A percentile compares a stretch with the other conserved stretches of the same genome.
These are phyloP conservation scores for Sussaba pulchella DNA, from an alignment of 2,888 invertebrate species.

Conservation along the genomic window DNA sequence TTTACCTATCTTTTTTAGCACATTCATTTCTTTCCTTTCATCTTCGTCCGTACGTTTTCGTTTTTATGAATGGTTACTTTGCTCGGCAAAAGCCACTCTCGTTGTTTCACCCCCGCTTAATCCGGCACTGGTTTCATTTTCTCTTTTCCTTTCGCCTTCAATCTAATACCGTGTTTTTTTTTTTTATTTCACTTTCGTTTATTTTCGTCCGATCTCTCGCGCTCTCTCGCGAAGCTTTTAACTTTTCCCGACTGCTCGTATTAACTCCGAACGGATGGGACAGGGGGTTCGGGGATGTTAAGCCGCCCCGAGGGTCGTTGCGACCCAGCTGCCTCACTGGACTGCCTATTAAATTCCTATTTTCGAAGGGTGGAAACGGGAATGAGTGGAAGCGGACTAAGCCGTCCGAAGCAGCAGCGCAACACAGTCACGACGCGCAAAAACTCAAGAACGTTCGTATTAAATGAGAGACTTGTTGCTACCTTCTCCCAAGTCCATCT, in stretches of 20 bases:
- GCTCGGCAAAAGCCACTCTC: slow-evolving; percentile 25
- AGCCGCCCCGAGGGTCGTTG: slow-evolving; percentile 32
- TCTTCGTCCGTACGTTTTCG: slow-evolving; percentile 10
- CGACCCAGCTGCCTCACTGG: slow-evolving; percentile 29
- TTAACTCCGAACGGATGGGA: slow-evolving; percentile 24
- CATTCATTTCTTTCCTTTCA: slow-evolving; percentile 8
- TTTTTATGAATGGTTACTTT: slow-evolving; percentile 46
- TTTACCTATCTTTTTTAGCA: not conserved
- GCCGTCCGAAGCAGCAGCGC: slow-evolving; percentile 37
- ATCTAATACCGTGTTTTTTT: slow-evolving; percentile 27
- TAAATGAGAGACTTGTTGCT: slow-evolving; percentile 71
- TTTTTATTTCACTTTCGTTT: slow-evolving; percentile 39
- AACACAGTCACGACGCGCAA: slow-evolving; percentile 31
- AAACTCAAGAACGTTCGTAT: slow-evolving; percentile 54
- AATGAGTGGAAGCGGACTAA: slow-evolving; percentile 9
- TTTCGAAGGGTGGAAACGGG: slow-evolving; percentile 52
- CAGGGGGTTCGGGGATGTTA: not conserved
- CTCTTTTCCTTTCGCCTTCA: slow-evolving; percentile 7
- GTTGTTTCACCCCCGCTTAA: slow-evolving; percentile 50
- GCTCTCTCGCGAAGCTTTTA: slow-evolving; percentile 50
- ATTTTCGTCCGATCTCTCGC: slow-evolving; percentile 38
- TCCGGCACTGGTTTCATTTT: slow-evolving; percentile 39
- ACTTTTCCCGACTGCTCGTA: slow-evolving; percentile 43
- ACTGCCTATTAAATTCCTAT: slow-evolving; percentile 63
- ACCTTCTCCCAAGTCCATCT: slow-evolving; percentile 51